phyloP scores from a whole-genome alignment of 2,797 vertebrate genomes.

The Acanthopagrus latus region DNA sequence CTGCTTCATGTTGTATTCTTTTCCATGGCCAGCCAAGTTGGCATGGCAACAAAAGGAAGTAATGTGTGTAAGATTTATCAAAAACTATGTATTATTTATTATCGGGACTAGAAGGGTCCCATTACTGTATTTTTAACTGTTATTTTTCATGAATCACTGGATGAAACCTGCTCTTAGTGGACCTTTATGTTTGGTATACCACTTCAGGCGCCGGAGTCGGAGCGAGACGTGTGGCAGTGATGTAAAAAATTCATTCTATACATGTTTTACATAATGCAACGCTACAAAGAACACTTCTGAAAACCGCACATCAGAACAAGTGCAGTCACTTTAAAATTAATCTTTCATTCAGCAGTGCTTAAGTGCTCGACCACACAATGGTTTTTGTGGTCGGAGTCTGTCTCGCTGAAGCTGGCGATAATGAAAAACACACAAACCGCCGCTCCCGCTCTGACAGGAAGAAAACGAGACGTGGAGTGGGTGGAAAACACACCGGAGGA shows the following conservation, averaged over 20 bases:
- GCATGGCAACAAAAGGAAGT: slow-evolving; percentile 61
- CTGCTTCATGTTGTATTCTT: slow-evolving; percentile 23
- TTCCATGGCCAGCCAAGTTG: slow-evolving; percentile 44
- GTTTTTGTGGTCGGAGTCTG: slow-evolving; percentile 48
- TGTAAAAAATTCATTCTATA: slow-evolving; percentile 59
- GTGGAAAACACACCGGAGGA: neutral
- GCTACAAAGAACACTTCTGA: slow-evolving; percentile 52
- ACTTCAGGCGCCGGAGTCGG: slow-evolving; percentile 36
- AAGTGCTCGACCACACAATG: slow-evolving; percentile 53
- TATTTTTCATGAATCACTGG: slow-evolving; percentile 56
- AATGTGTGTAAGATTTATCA: slow-evolving; percentile 43
- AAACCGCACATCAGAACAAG: slow-evolving; percentile 54
- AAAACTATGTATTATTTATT: slow-evolving; percentile 72
- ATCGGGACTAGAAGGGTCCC: slow-evolving; percentile 29
- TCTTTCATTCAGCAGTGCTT: slow-evolving; percentile 49
- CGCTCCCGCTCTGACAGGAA: slow-evolving; percentile 24
- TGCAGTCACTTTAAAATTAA: slow-evolving; percentile 51
- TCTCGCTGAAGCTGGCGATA: slow-evolving; percentile 11
- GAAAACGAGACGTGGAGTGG: neutral
- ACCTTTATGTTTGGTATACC: slow-evolving; percentile 8
- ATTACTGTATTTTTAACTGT: slow-evolving; percentile 57
- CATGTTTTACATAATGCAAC: slow-evolving; percentile 64
- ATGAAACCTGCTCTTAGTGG: slow-evolving; percentile 25
- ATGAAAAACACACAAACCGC: slow-evolving; percentile 44
- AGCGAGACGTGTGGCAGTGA: slow-evolving; percentile 15